These are phyloP conservation scores for Radopholus similis DNA, from an alignment of 1,140 invertebrate genomes.

Conservation along the genomic window DNA sequence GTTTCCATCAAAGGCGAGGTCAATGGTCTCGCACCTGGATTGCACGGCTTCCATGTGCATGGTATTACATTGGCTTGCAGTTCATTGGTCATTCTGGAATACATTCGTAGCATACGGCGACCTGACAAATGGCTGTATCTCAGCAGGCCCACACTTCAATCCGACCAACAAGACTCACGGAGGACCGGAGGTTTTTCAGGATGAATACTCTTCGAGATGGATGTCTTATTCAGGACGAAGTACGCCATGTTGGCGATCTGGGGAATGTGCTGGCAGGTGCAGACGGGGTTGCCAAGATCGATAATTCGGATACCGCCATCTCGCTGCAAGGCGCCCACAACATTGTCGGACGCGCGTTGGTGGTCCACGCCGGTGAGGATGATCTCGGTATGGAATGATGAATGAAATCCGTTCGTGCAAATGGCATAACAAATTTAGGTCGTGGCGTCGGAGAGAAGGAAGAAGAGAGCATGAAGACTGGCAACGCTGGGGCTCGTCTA, in stretches of 20 bases:
- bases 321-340: slow-evolving; percentile 64
- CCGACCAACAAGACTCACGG: slow-evolving; percentile 80
- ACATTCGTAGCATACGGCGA: slow-evolving; percentile 68
- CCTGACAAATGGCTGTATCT: slow-evolving; percentile 89
- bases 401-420: slow-evolving; percentile 19
- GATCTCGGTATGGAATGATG: slow-evolving; percentile 71
- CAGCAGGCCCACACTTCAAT: slow-evolving; percentile 92
- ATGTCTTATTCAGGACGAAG: slow-evolving; percentile 62
- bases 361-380: slow-evolving; percentile 82
- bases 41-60: slow-evolving; percentile 93
- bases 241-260: slow-evolving; percentile 84
- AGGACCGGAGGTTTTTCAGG: slow-evolving; percentile 67
- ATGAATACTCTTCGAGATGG: neutral
- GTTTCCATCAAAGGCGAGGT: slow-evolving; percentile 69
- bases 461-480: slow-evolving; percentile 73
- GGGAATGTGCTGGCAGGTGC: slow-evolving; percentile 69
- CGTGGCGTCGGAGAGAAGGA: slow-evolving; percentile 85
- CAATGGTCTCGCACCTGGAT: slow-evolving; percentile 69
- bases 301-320: slow-evolving; percentile 73
- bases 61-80: neutral
- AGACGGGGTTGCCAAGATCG: slow-evolving; percentile 72
- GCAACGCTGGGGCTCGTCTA: slow-evolving; percentile 88
- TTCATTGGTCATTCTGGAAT: neutral
- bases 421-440: slow-evolving; percentile 59
- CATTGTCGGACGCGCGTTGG: slow-evolving; percentile 57